Base-by-base conservation (phyloP, 2,797 vertebrate species). In the Paramormyrops hopkinsi region DNA sequence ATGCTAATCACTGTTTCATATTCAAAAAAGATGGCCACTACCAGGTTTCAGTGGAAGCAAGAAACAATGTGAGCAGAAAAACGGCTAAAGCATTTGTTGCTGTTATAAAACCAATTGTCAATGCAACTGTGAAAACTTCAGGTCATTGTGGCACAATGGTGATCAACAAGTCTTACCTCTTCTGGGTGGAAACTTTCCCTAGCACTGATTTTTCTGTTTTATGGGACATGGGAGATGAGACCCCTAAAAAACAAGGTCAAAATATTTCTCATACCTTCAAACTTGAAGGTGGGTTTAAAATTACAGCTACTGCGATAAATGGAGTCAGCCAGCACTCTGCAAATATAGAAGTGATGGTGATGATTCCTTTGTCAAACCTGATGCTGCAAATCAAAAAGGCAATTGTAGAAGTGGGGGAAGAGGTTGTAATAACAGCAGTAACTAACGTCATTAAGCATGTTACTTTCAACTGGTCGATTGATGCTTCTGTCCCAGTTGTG, bases 181-280 rank as follows among this genome's bases (percentile, higher is more conserved):
- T 97, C 92, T 95, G 93, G 94, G 93, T 95, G 3, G 88, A 76
- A 0, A 73, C 90, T 83, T 92, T 82, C 82, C 53, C 86, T 19
- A 95, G 94, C n/a, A 95, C 92, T 88, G 93, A 93, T 79, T 93
- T 94, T 48, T 93, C 94, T 1, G 92, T 95, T 88, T 51, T 92
- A 22, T 97, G 97, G 97, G 93, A 96, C 87, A 97, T 97, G 93
- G 96, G 96, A 37, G 96, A 97, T 73, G 93, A 92, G 2, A 94
- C 94, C 25, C 87, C 90, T 1, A 17, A 29, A 1, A 92, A 90
- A 37, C 62, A 88, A 46, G 92, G 90, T 17, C 90, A 48, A 53
- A 95, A 94, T 5, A 87, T 90, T 7, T 94, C 94, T 4, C 95
- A 96, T 22, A 73, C 91, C 54, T 97, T 96, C 76, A 91, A 90